Percentiles rank a stretch among this genome's conserved stretches.
phyloP scores from a whole-genome alignment of 2,888 invertebrate genomes.

The Laothoe populi region DNA sequence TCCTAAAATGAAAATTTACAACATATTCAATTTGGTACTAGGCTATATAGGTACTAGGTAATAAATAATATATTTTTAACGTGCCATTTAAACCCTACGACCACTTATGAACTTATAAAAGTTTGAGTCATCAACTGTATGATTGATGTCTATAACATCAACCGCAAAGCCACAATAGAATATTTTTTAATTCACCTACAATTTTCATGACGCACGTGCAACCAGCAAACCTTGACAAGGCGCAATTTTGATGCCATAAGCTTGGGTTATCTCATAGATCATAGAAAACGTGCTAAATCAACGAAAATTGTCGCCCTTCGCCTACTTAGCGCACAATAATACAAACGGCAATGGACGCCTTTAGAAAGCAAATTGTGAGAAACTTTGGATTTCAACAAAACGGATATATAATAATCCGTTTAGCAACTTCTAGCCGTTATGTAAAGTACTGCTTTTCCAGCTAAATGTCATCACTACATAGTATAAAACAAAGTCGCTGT shows the following conservation, averaged over 20 bases:
- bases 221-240: neutral
- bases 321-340: conserved; percentile 41
- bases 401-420: conserved; percentile 5
- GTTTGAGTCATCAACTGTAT: conserved; percentile 18
- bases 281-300: conserved; percentile 21
- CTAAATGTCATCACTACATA: no score
- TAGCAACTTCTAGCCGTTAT: neutral
- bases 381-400: conserved; percentile 24
- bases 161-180: conserved; percentile 25
- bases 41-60: no score
- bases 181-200: conserved; percentile 13
- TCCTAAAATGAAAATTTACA: no score
- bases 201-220: neutral
- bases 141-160: neutral
- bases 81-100: no score
- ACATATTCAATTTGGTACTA: no score
- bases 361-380: conserved; percentile 27
- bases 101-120: no score
- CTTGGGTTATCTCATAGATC: neutral
- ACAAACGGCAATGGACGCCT: conserved; percentile 32
- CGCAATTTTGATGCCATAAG: neutral
- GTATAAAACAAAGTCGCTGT: neutral
- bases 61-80: no score
- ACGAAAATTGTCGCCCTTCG: conserved; percentile 52
- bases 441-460: neutral